Conservation (phyloP, 2,113 vertebrate genomes). For the Phaetusa simplex region DNA sequence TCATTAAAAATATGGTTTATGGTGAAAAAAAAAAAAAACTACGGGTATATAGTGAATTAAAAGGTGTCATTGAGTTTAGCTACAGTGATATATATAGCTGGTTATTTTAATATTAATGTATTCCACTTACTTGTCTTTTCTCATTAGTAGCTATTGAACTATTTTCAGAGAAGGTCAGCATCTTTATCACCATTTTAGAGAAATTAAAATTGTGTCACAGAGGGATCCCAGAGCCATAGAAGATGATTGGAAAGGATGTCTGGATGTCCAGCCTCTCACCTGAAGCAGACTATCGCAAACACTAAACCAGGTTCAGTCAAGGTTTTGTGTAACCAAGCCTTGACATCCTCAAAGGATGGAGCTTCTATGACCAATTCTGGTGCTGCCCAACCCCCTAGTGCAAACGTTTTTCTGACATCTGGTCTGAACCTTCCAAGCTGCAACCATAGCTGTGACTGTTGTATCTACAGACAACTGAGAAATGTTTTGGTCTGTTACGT, state of each 20-base stretch:
- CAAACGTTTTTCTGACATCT: neutral
- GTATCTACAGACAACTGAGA: neutral
- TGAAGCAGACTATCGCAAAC: neutral
- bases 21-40: neutral
- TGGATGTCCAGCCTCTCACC: neutral
- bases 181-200: neutral
- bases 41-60: rapidly evolving
- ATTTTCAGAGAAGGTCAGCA: neutral
- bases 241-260: neutral
- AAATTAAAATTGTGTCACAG: neutral
- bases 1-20: neutral
- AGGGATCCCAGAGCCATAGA: neutral
- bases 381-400: neutral
- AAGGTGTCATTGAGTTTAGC: neutral
- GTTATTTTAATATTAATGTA: neutral
- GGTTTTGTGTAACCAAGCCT: neutral
- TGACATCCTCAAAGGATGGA: neutral
- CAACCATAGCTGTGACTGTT: neutral
- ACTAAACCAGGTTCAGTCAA: neutral
- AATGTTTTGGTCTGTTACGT: neutral
- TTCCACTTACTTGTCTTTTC: neutral
- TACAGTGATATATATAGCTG: neutral
- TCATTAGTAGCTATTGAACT: neutral
- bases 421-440: neutral
- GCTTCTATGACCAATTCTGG: rapidly evolving